phyloP scores from a whole-genome alignment of 2,797 vertebrate species.

The Squalus acanthias region DNA sequence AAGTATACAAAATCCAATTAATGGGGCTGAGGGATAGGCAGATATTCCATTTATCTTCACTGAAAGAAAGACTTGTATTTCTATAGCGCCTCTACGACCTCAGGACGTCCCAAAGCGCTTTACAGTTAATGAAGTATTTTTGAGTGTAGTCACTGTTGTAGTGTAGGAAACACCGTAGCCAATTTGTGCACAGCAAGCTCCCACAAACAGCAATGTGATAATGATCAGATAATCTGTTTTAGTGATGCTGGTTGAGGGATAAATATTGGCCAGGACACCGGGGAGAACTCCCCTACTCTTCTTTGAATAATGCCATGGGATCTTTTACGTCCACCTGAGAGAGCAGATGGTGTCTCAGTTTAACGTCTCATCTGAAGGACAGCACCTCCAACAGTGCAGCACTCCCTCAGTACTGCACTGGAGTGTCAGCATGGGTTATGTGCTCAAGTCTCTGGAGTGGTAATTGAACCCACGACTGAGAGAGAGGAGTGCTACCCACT shows the following conservation, averaged over 20 bases:
- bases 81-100: background rate
- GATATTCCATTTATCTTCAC: background rate
- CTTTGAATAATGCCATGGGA: background rate
- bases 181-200: background rate
- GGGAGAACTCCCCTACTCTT: background rate
- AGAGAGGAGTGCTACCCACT: background rate
- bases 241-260: background rate
- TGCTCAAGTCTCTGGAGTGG: background rate
- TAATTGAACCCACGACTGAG: background rate
- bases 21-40: background rate
- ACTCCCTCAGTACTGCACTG: background rate
- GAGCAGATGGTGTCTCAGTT: background rate
- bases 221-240: background rate
- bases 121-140: background rate
- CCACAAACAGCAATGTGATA: background rate
- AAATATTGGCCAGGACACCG: background rate
- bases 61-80: background rate
- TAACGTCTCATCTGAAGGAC: background rate
- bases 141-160: background rate
- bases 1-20: background rate
- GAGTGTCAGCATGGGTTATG: background rate
- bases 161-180: background rate
- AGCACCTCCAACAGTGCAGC: background rate
- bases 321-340: background rate
- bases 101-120: background rate